Evolutionary conservation across 1,140 invertebrate species (phyloP).

Genomic region (Sweltsa coloradensis): DNA sequence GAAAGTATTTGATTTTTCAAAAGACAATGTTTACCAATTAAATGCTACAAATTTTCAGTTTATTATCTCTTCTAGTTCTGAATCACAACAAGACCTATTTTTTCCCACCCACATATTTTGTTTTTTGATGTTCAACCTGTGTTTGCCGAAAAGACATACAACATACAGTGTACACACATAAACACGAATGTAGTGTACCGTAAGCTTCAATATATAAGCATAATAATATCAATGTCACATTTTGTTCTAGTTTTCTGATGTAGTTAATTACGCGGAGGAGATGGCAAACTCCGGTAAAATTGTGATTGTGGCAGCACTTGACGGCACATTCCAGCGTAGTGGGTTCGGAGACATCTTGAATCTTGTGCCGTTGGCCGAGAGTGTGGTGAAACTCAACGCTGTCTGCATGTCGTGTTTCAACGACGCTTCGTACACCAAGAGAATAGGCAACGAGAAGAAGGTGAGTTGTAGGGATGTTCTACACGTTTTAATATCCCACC

Average conservation of each 20-base stretch:
- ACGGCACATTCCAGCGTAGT: conserved; percentile 46
- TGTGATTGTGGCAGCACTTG: conserved; percentile 49
- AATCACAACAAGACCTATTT: too few relatives aligned
- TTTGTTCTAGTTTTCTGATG: conserved; percentile 47
- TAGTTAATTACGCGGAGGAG: conserved; percentile 40
- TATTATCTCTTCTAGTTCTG: too few relatives aligned
- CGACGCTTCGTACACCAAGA: conserved; percentile 46
- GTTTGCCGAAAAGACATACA: too few relatives aligned
- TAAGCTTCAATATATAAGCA: not conserved
- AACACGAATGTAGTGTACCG: too few relatives aligned
- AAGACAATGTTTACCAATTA: too few relatives aligned
- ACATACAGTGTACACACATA: too few relatives aligned
- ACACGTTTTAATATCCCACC: too few relatives aligned
- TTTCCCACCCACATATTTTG: too few relatives aligned
- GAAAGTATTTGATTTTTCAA: too few relatives aligned
- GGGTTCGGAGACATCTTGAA: conserved; percentile 44
- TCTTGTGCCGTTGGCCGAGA: conserved; percentile 51
- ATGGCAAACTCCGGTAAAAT: conserved; percentile 47
- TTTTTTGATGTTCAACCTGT: too few relatives aligned
- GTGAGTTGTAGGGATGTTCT: conserved; percentile 23
- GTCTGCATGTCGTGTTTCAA: conserved; percentile 47
- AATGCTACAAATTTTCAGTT: too few relatives aligned
- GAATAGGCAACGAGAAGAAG: conserved; percentile 35
- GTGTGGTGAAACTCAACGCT: conserved; percentile 45
- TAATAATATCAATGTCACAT: conserved; percentile 8